phyloP scores from a whole-genome alignment of 2,797 vertebrate genomes.

The Gobionotothen gibberifrons region DNA sequence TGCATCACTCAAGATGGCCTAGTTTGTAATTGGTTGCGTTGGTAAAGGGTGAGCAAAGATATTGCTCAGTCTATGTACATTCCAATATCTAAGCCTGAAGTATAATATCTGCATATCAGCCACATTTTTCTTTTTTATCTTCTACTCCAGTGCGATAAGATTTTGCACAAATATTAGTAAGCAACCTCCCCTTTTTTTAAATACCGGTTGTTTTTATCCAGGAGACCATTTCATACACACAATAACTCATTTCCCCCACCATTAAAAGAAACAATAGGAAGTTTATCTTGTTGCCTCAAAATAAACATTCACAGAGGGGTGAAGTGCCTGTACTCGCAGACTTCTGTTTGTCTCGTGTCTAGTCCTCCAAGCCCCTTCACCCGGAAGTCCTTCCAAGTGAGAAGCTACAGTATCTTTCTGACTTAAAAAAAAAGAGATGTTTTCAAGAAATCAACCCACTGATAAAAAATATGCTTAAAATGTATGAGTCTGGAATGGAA shows the following conservation, averaged over 20 bases:
- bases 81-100: slow-evolving; percentile 5
- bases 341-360: slow-evolving; percentile 43
- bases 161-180: neutral
- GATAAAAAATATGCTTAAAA: too few relatives aligned
- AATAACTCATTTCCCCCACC: slow-evolving; percentile 3
- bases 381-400: too few relatives aligned
- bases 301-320: slow-evolving; percentile 29
- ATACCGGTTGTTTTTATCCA: slow-evolving; percentile 7
- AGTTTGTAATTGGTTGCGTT: slow-evolving; percentile 24
- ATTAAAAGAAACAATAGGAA: slow-evolving; percentile 1
- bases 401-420: too few relatives aligned
- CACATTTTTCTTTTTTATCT: neutral
- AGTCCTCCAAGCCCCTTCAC: too few relatives aligned
- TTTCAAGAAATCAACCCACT: too few relatives aligned
- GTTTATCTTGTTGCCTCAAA: slow-evolving; percentile 17
- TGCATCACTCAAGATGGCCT: slow-evolving; percentile 29
- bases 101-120: slow-evolving; percentile 15
- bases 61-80: slow-evolving; percentile 14
- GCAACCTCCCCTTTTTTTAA: neutral
- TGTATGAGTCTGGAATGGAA: too few relatives aligned
- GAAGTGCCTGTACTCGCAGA: slow-evolving; percentile 19
- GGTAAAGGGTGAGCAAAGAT: neutral
- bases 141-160: neutral
- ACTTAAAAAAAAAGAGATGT: too few relatives aligned
- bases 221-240: slow-evolving; percentile 9